Base-by-base conservation (phyloP, 2,888 invertebrate species). In the Rotaria sp. region DNA sequence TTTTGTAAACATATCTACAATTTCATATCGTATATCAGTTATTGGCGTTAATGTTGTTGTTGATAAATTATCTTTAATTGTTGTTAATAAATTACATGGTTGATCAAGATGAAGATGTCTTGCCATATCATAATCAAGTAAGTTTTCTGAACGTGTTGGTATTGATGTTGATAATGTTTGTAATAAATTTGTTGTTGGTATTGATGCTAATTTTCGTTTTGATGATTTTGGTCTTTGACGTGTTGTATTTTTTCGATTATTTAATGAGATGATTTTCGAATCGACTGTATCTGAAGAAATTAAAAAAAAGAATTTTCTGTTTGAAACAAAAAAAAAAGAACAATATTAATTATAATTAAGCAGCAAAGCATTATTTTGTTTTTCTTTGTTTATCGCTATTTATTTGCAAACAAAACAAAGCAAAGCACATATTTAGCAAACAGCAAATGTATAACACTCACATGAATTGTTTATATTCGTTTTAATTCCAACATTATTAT, bases 1-100 rank as follows among this genome's bases (percentile, higher is more conserved):
- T 80, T 80, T 80, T 15, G 80, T 80, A 80, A 80, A 80, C 38
- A 80, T 7, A 80, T 80, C 80, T 26, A 80, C 80, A 80, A 80
- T 80, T 18, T 80, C 80, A 45, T 80, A 80, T 26, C 80, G 80
- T 11, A 80, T 80, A 45, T 80, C 80, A 80, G 41, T 80, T 80
- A 80, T 80, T 26, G 45, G 45, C 45, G 80, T 80, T 45, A 45
- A 80, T 80, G 80, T 24, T 21, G 45, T n/a, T 45, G 45, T 26
- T 26, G 41, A 45, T 13, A 80, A 80, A 80, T 45, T 80, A 80
- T 80, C 45, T 45, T 41, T 80, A 80, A 45, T 11, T 80, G 80
- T 18, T n/a, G 80, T 41, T 80, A 45, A 45, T 45, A 80, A 21
- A 67, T 67, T 67, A 38, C 67, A 67, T 67, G 80, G 45, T 35